Conservation (phyloP, 2,888 invertebrate genomes). For the Calameuta pallipes region DNA sequence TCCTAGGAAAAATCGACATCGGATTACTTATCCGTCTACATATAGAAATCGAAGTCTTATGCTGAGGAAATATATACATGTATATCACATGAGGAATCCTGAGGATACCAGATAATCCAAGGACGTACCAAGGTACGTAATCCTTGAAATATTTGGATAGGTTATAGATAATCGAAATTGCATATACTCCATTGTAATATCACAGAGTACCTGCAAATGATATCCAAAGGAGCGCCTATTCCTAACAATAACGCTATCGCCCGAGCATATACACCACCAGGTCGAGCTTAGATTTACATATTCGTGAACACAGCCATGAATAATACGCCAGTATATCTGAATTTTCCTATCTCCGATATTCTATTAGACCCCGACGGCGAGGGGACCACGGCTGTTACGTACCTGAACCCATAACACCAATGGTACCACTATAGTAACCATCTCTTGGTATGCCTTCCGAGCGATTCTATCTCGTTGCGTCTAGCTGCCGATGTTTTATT, state of each 20-base stretch:
- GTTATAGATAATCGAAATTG: background rate
- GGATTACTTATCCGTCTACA: background rate
- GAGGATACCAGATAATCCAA: background rate
- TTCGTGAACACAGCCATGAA: constrained; percentile 29
- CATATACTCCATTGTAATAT: background rate
- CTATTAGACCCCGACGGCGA: constrained; percentile 34
- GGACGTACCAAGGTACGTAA: background rate
- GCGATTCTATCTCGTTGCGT: constrained; percentile 33
- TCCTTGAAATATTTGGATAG: background rate
- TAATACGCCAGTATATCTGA: constrained; percentile 27
- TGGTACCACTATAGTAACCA: background rate
- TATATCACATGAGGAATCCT: background rate
- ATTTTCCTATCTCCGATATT: constrained; percentile 37
- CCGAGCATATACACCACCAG: constrained; percentile 14
- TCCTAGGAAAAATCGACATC: background rate
- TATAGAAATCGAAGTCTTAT: background rate
- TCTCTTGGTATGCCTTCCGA: constrained; percentile 10
- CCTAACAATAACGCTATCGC: constrained; percentile 23
- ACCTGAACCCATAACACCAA: constrained; percentile 12
- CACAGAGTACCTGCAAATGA: constrained; percentile 14
- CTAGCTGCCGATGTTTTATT: constrained; percentile 35
- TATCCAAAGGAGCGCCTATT: constrained; percentile 19
- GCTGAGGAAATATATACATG: background rate
- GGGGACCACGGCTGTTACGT: background rate
- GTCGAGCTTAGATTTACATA: constrained; percentile 29